Percentiles rank a stretch among this genome's conserved stretches.
These are phyloP conservation scores for Plotosus lineatus DNA, from an alignment of 2,113 vertebrate genomes.

Conservation along the genomic window DNA sequence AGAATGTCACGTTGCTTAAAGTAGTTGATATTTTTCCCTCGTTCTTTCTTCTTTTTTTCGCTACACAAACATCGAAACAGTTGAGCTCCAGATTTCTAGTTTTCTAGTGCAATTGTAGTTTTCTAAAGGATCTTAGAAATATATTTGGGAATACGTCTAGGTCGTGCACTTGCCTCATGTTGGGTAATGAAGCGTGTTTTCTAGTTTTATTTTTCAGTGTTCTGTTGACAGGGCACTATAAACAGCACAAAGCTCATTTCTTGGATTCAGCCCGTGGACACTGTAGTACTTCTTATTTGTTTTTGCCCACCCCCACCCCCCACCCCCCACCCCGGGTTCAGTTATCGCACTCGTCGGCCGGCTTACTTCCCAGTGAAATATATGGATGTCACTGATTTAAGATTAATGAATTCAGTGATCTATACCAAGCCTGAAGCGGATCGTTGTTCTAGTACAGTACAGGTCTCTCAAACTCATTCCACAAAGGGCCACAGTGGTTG, in stretches of 20 bases:
- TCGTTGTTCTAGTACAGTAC: too few species aligned
- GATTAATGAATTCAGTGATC: too few species aligned
- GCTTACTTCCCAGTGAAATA: background rate
- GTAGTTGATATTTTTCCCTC: background rate
- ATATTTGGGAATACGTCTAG: constrained; percentile 3
- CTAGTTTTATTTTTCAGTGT: constrained; percentile 20
- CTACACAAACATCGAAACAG: constrained; percentile 18
- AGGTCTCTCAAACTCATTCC: too few species aligned
- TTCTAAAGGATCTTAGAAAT: constrained; percentile 15
- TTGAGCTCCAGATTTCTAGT: constrained; percentile 32
- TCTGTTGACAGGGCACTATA: constrained; percentile 47
- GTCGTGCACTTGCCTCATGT: background rate
- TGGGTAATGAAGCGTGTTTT: constrained; percentile 15
- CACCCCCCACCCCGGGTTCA: background rate
- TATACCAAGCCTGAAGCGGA: too few species aligned
- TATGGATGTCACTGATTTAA: too few species aligned
- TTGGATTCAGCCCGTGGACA: background rate
- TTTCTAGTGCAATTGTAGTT: constrained; percentile 39
- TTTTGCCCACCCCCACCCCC: background rate
- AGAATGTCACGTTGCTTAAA: constrained; percentile 19
- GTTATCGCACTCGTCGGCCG: background rate
- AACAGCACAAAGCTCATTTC: constrained; percentile 22
- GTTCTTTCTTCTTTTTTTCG: background rate
- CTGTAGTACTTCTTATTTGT: background rate
- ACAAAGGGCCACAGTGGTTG: too few species aligned